A percentile compares a stretch with the other conserved stretches of the same genome.
Evolutionary conservation across 2,113 vertebrate genomes (phyloP).

Genomic region (Poecilia latipinna): DNA sequence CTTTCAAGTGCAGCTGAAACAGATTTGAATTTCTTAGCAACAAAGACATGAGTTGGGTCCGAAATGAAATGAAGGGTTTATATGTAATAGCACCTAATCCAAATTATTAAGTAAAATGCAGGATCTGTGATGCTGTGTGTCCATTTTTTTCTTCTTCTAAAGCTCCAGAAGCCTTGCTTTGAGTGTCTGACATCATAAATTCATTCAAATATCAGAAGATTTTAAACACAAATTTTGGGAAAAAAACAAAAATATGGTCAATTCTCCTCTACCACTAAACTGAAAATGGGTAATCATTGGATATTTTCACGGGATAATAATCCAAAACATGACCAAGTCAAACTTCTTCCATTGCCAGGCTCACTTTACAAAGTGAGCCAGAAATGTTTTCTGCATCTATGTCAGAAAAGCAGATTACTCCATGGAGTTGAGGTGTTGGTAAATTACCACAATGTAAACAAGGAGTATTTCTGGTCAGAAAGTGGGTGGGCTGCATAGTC

Average conservation of each 20-base stretch:
- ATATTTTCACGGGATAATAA: background rate
- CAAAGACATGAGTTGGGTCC: too few relatives aligned
- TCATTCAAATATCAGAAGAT: too few relatives aligned
- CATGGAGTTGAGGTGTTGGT: conserved; percentile 1
- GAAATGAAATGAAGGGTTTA: background rate
- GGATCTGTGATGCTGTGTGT: background rate
- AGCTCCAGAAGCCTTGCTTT: too few relatives aligned
- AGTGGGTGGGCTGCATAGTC: conserved; percentile 9
- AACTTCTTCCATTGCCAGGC: background rate
- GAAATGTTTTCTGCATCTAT: background rate
- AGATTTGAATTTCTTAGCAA: background rate
- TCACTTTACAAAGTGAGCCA: background rate
- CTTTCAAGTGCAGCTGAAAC: too few relatives aligned
- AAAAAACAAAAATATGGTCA: too few relatives aligned
- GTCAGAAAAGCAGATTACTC: background rate
- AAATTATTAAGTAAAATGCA: background rate
- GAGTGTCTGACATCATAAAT: too few relatives aligned
- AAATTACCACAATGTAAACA: conserved; percentile 35
- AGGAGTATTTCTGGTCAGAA: conserved; percentile 39
- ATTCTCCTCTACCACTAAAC: too few relatives aligned
- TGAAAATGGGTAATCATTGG: background rate
- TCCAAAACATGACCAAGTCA: background rate
- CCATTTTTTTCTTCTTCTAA: background rate
- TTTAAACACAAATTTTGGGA: too few relatives aligned
- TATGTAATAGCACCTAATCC: background rate